phyloP scores from a whole-genome alignment of 2,888 invertebrate species.

The Drosophila recens region DNA sequence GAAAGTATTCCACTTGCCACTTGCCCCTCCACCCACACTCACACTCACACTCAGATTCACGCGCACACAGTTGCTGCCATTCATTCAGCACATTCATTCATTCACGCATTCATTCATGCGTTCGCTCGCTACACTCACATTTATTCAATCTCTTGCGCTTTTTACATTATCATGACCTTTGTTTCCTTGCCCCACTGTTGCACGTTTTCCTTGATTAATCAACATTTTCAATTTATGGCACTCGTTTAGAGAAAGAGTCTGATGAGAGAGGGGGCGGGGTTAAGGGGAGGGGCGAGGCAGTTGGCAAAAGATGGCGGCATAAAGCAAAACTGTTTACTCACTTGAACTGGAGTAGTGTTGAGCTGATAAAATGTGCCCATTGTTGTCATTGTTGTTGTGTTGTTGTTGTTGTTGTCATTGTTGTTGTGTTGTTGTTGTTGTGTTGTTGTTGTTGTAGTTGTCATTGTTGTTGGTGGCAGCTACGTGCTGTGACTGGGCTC shows the following conservation, averaged over 20 bases:
- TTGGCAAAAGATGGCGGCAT: constrained; percentile 46
- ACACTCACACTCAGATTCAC: not conserved
- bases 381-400: constrained; percentile 28
- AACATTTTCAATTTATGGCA: constrained; percentile 78
- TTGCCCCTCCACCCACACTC: not conserved
- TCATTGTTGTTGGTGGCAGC: constrained; percentile 32
- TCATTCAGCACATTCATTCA: constrained; percentile 12
- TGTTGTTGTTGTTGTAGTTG: constrained; percentile 21
- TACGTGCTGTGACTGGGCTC: constrained; percentile 72
- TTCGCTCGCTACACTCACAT: constrained; percentile 49
- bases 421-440: constrained; percentile 22
- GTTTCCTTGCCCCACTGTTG: not conserved
- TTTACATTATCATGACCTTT: constrained; percentile 34
- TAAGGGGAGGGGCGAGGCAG: constrained; percentile 1
- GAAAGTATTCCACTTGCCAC: constrained; percentile 29
- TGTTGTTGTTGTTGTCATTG: constrained; percentile 19
- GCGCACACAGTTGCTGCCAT: constrained; percentile 17
- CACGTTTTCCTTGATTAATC: constrained; percentile 75
- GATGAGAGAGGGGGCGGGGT: not conserved
- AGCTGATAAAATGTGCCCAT: constrained; percentile 65
- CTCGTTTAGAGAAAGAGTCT: constrained; percentile 34
- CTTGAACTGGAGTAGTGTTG: constrained; percentile 73
- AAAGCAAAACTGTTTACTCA: constrained; percentile 79
- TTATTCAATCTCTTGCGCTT: constrained; percentile 32
- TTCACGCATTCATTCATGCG: constrained; percentile 38